These are phyloP conservation scores for Aricia artaxerxes DNA, from an alignment of 2,888 invertebrate species.

Conservation along the genomic window DNA sequence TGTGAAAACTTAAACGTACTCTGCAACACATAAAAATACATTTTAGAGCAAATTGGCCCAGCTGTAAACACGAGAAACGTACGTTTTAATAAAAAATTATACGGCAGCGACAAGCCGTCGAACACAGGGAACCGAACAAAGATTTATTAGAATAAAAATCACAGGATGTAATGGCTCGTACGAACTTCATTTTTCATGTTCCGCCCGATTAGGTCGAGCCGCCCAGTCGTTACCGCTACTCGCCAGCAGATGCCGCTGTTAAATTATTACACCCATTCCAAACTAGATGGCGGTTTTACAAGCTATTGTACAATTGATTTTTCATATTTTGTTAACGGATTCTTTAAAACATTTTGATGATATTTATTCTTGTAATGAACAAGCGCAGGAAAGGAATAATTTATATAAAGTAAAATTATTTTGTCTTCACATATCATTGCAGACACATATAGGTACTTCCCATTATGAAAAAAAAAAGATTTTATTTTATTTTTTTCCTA, in stretches of 20 bases:
- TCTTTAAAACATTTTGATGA: not conserved
- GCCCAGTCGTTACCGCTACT: conserved; percentile 35
- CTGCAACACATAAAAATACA: not conserved
- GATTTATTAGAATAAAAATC: conserved; percentile 56
- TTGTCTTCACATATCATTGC: too few relatives aligned
- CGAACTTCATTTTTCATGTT: conserved; percentile 50
- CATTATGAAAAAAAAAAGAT: too few relatives aligned
- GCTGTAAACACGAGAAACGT: not conserved
- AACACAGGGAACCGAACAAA: conserved; percentile 46
- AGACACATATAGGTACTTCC: too few relatives aligned
- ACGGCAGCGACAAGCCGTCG: conserved; percentile 46
- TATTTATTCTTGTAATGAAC: not conserved
- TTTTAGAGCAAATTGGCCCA: conserved; percentile 2
- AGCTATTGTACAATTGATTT: not conserved
- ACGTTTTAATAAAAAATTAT: conserved; percentile 23
- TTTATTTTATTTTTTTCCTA: too few relatives aligned
- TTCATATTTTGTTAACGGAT: not conserved
- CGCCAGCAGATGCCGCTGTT: conserved; percentile 35
- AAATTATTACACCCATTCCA: conserved; percentile 29
- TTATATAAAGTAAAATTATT: too few relatives aligned
- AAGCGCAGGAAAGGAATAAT: not conserved
- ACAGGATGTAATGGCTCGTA: conserved; percentile 42
- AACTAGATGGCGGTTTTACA: conserved; percentile 27
- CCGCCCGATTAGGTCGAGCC: conserved; percentile 46
- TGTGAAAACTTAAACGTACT: not conserved